These are phyloP conservation scores for Drosophila pruinosa DNA, from an alignment of 1,140 invertebrate genomes.

Conservation along the genomic window DNA sequence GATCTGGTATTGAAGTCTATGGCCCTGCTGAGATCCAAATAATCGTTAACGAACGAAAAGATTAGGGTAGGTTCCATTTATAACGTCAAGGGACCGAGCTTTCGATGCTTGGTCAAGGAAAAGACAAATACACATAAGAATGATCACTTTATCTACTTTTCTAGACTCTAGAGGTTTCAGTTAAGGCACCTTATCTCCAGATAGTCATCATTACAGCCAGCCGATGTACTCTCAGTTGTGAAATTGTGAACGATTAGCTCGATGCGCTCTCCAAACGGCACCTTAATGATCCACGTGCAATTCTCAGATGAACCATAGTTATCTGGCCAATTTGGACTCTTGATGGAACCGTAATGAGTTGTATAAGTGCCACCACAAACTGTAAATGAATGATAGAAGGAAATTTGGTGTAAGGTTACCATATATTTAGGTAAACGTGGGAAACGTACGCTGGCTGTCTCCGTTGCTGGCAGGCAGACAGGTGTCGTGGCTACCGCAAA, in stretches of 20 bases:
- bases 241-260: constrained; percentile 88
- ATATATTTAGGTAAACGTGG: no score
- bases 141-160: no score
- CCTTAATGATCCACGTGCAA: constrained; percentile 91
- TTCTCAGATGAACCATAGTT: constrained; percentile 86
- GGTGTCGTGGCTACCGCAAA: constrained; percentile 95
- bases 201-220: constrained; percentile 87
- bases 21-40: no score
- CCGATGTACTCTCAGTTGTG: constrained; percentile 85
- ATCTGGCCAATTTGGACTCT: constrained; percentile 89
- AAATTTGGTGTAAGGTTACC: background rate
- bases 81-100: no score
- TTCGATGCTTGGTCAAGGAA: no score
- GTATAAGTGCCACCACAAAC: constrained; percentile 90
- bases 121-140: no score
- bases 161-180: no score
- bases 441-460: constrained; percentile 77
- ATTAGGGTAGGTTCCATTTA: no score
- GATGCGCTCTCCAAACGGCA: constrained; percentile 88
- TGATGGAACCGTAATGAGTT: constrained; percentile 84
- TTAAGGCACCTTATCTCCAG: constrained; percentile 89
- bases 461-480: constrained; percentile 87
- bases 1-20: no score
- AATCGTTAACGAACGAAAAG: no score
- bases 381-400: constrained; percentile 62